Percentiles rank a stretch among this genome's conserved stretches.
phyloP scores from a whole-genome alignment of 1,140 invertebrate species.

The Arctopsyche grandis region DNA sequence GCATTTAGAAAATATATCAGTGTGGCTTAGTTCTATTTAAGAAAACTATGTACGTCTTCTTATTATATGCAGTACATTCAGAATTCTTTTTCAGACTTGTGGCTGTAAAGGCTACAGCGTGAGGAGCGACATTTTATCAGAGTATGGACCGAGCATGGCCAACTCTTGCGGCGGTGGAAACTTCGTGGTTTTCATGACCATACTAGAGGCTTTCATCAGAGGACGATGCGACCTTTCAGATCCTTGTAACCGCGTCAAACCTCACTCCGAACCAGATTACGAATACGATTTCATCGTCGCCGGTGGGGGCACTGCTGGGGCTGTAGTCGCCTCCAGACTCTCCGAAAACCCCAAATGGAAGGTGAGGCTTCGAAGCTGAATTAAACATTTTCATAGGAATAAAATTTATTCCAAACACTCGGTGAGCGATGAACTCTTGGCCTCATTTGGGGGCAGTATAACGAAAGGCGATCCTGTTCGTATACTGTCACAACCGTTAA shows the following conservation, averaged over 20 bases:
- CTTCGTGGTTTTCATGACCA: constrained; percentile 84
- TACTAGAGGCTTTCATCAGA: constrained; percentile 81
- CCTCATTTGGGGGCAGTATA: neutral
- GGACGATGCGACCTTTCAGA: constrained; percentile 79
- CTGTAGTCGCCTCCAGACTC: constrained; percentile 78
- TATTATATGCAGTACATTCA: too few relatives aligned
- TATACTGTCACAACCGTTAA: neutral
- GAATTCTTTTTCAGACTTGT: constrained; percentile 64
- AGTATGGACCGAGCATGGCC: constrained; percentile 71
- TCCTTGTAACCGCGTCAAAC: constrained; percentile 50
- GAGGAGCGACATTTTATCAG: neutral
- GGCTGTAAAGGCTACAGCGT: constrained; percentile 73
- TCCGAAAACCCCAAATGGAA: constrained; percentile 70
- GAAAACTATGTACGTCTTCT: too few relatives aligned
- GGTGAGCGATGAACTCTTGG: neutral
- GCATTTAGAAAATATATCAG: too few relatives aligned
- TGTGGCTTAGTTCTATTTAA: too few relatives aligned
- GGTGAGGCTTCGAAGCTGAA: constrained; percentile 58
- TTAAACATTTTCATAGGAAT: neutral
- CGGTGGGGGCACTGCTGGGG: constrained; percentile 86
- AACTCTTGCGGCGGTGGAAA: constrained; percentile 77
- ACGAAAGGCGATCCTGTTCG: neutral
- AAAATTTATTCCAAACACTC: neutral
- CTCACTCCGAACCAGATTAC: constrained; percentile 54
- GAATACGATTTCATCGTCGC: constrained; percentile 84